phyloP scores from a whole-genome alignment of 2,797 vertebrate genomes.

The Mycteria americana region DNA sequence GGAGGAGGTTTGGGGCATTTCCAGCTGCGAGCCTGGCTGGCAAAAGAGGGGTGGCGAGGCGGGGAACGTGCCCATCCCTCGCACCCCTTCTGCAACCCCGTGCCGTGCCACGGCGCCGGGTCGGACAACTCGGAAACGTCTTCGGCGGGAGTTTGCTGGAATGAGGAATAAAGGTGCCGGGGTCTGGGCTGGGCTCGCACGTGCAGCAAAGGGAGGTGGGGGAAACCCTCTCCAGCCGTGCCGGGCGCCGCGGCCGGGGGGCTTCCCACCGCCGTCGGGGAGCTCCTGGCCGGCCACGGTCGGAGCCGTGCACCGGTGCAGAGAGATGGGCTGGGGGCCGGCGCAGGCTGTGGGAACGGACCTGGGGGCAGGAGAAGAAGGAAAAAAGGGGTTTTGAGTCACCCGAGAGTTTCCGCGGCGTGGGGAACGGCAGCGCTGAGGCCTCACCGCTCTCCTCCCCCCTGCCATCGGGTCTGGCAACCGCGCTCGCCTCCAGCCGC shows the following conservation, averaged over 20 bases:
- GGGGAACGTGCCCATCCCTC: rapidly evolving
- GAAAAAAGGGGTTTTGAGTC: rapidly evolving
- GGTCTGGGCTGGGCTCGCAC: neutral
- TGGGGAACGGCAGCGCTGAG: neutral
- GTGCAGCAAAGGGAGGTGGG: neutral
- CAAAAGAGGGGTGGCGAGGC: rapidly evolving
- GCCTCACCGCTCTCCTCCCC: neutral
- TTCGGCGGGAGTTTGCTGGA: neutral
- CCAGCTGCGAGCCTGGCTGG: neutral
- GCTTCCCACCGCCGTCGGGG: neutral
- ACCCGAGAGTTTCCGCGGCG: neutral
- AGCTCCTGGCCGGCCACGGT: rapidly evolving
- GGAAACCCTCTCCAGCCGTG: neutral
- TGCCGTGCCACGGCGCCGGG: rapidly evolving
- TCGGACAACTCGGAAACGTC: rapidly evolving
- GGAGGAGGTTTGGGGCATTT: neutral
- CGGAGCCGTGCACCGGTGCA: rapidly evolving
- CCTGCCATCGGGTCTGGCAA: neutral
- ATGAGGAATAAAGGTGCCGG: neutral
- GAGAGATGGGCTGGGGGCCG: neutral
- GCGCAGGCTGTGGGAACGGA: neutral
- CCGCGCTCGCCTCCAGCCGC: rapidly evolving
- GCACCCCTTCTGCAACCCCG: rapidly evolving
- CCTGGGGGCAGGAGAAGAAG: neutral
- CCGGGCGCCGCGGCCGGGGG: rapidly evolving